These are phyloP conservation scores for Calyptomena viridis DNA, from an alignment of 2,113 vertebrate genomes.

Conservation along the genomic window DNA sequence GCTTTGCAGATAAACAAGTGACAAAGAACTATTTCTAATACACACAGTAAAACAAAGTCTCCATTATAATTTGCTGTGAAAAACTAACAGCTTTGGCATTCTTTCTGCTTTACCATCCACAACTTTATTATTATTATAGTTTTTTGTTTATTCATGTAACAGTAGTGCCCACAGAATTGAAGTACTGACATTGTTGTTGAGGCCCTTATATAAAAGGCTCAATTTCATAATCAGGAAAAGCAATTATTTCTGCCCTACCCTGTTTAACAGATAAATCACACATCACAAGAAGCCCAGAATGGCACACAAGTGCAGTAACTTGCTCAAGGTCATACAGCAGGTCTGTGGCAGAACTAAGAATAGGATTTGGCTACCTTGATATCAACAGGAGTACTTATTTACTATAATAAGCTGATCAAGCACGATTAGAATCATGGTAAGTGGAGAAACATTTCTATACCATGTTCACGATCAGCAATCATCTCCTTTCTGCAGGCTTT, in stretches of 20 bases:
- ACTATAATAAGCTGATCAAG: background rate
- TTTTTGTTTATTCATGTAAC: background rate
- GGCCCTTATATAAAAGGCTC: background rate
- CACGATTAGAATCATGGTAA: background rate
- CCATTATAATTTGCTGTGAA: background rate
- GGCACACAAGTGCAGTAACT: background rate
- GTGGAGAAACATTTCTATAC: background rate
- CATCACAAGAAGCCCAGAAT: background rate
- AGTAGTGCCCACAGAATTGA: background rate
- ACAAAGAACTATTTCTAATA: conserved; percentile 2
- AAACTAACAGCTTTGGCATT: background rate
- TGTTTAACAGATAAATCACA: background rate
- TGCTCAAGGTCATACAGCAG: background rate
- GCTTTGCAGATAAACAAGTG: background rate
- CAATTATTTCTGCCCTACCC: background rate
- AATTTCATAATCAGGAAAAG: background rate
- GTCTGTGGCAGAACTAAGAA: background rate
- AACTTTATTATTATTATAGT: background rate
- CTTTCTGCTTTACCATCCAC: background rate
- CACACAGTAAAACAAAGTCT: background rate
- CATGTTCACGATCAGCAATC: background rate
- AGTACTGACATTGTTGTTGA: background rate
- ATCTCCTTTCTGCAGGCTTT: background rate
- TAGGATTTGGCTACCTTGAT: background rate
- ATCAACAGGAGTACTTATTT: background rate